Conservation (phyloP, 2,797 vertebrate genomes). For the Apodemus agrarius region DNA sequence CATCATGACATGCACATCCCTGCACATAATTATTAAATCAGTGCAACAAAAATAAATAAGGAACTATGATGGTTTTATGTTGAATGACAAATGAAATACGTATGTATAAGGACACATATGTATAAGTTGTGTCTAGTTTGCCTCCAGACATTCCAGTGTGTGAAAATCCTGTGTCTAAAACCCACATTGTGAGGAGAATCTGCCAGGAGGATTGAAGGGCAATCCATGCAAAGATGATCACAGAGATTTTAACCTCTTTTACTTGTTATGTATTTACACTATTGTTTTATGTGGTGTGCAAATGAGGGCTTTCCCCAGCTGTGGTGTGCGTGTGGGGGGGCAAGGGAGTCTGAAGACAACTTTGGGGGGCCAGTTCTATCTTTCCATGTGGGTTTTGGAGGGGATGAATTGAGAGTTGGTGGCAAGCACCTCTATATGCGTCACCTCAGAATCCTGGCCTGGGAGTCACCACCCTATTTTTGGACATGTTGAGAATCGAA, state of each 20-base stretch:
- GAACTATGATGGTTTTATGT: slow-evolving; percentile 94
- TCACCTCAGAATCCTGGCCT: neutral
- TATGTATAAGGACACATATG: slow-evolving; percentile 72
- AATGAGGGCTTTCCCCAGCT: neutral
- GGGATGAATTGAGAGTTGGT: neutral
- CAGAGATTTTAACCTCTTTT: slow-evolving; percentile 71
- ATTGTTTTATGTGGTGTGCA: no score
- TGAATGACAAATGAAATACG: slow-evolving; percentile 91
- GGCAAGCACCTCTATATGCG: neutral
- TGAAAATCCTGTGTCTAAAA: no score
- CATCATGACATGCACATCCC: neutral
- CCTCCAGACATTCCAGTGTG: no score
- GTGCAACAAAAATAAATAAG: slow-evolving; percentile 5
- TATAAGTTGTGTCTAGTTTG: slow-evolving; percentile 90
- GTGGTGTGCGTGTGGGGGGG: neutral
- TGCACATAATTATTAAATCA: neutral
- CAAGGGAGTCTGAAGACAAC: neutral
- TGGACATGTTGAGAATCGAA: neutral
- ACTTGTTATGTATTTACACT: no score
- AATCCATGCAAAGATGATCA: slow-evolving; percentile 94
- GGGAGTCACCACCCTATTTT: neutral
- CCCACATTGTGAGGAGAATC: no score
- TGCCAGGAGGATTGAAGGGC: slow-evolving; percentile 93
- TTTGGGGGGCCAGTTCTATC: neutral
- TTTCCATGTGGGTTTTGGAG: neutral